Evolutionary conservation across 2,797 vertebrate genomes (phyloP).

Genomic region (Sebastes steindachneri): DNA sequence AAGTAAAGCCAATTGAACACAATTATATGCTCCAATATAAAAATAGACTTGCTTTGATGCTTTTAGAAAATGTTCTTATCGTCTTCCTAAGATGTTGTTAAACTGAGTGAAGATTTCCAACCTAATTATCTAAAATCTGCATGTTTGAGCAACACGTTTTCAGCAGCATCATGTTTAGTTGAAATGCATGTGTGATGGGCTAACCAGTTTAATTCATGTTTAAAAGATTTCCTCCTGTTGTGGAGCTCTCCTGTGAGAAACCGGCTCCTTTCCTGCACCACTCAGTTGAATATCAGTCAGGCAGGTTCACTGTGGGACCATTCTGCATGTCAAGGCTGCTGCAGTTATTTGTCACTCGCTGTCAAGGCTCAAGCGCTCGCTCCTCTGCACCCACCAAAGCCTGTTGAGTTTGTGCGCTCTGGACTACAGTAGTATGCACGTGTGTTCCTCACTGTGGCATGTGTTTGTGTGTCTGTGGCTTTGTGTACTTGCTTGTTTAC

Average conservation of each 20-base stretch:
- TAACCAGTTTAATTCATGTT: background rate
- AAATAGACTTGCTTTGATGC: background rate
- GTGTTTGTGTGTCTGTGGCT: conserved; percentile 29
- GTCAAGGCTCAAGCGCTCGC: conserved; percentile 53
- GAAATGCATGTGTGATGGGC: no score
- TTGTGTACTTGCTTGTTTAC: background rate
- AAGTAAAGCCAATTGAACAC: background rate
- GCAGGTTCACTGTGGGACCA: conserved; percentile 35
- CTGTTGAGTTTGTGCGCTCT: conserved; percentile 29
- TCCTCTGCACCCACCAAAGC: conserved; percentile 47
- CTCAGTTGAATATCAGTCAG: conserved; percentile 37
- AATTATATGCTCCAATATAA: background rate
- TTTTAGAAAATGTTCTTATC: background rate
- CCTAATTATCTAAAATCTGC: background rate
- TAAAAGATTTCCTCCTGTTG: background rate
- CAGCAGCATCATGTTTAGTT: no score
- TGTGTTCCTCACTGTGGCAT: conserved; percentile 29
- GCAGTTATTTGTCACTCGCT: conserved; percentile 75
- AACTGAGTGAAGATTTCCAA: background rate
- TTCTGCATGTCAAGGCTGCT: conserved; percentile 65
- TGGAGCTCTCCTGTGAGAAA: background rate
- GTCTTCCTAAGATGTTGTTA: background rate
- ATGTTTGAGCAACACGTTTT: background rate
- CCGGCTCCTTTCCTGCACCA: conserved; percentile 18
- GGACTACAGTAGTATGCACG: conserved; percentile 18